phyloP scores from a whole-genome alignment of 2,113 vertebrate species.

The Willisornis vidua region DNA sequence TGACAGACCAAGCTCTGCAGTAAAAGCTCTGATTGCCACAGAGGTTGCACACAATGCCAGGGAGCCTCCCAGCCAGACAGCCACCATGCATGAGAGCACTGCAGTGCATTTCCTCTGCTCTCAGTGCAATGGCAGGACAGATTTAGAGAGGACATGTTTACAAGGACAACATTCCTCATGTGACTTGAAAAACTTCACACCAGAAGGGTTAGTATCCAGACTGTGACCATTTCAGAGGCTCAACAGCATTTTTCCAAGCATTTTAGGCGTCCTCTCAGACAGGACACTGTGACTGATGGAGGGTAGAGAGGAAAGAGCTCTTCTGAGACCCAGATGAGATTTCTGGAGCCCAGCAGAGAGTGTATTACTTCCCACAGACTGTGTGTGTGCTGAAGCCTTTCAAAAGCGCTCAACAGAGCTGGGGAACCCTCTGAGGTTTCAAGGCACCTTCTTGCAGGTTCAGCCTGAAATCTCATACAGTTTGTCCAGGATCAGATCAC shows the following conservation, averaged over 20 bases:
- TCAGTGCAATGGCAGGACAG: neutral
- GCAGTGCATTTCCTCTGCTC: neutral
- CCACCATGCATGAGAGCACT: neutral
- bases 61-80: neutral
- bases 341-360: neutral
- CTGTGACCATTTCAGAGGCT: neutral
- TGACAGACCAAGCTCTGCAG: neutral
- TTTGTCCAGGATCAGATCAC: neutral
- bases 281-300: neutral
- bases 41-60: neutral
- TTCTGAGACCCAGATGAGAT: neutral
- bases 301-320: neutral
- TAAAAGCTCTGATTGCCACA: neutral
- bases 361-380: neutral
- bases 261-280: neutral
- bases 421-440: neutral
- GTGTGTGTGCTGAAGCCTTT: neutral
- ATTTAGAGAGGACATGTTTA: accelerated
- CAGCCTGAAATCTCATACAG: neutral
- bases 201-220: neutral
- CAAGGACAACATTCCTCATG: neutral
- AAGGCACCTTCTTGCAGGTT: neutral
- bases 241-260: neutral
- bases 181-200: neutral
- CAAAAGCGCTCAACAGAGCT: neutral